Conservation (phyloP, 2,888 invertebrate genomes). For the Urechis unicinctus region DNA sequence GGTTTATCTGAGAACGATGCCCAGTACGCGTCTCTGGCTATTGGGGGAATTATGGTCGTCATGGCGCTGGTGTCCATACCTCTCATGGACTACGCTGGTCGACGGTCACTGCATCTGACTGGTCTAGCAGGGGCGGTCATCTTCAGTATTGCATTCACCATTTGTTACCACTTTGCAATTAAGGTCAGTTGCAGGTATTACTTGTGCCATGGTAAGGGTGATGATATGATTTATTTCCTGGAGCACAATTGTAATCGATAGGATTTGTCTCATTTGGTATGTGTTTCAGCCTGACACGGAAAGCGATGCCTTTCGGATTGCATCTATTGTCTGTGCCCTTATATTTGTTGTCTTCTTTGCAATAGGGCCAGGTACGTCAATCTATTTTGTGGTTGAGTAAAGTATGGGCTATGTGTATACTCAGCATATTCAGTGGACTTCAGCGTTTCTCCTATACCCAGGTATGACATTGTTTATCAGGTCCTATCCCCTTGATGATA, state of each 20-base stretch:
- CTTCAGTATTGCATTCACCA: constrained; percentile 96
- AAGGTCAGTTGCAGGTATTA: too few relatives aligned
- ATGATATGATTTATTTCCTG: too few relatives aligned
- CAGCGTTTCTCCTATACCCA: too few relatives aligned
- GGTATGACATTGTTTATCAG: constrained; percentile 46
- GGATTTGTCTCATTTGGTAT: too few relatives aligned
- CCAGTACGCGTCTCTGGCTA: constrained; percentile 93
- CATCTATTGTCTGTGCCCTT: constrained; percentile 75
- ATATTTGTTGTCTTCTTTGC: constrained; percentile 96
- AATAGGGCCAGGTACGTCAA: constrained; percentile 68
- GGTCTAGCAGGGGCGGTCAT: constrained; percentile 98
- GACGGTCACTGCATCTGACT: constrained; percentile 86
- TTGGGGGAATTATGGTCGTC: constrained; percentile 88
- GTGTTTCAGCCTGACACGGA: not conserved
- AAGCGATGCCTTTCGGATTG: not conserved
- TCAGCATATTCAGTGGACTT: too few relatives aligned
- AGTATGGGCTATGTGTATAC: too few relatives aligned
- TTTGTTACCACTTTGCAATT: constrained; percentile 42
- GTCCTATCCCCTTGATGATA: constrained; percentile 87
- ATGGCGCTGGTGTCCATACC: constrained; percentile 95
- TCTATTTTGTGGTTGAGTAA: too few relatives aligned
- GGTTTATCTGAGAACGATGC: constrained; percentile 78
- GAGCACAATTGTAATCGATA: too few relatives aligned
- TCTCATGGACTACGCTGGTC: constrained; percentile 90
- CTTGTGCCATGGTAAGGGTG: too few relatives aligned